These are phyloP conservation scores for Alligator sinensis DNA, from an alignment of 2,113 vertebrate genomes.

Conservation along the genomic window DNA sequence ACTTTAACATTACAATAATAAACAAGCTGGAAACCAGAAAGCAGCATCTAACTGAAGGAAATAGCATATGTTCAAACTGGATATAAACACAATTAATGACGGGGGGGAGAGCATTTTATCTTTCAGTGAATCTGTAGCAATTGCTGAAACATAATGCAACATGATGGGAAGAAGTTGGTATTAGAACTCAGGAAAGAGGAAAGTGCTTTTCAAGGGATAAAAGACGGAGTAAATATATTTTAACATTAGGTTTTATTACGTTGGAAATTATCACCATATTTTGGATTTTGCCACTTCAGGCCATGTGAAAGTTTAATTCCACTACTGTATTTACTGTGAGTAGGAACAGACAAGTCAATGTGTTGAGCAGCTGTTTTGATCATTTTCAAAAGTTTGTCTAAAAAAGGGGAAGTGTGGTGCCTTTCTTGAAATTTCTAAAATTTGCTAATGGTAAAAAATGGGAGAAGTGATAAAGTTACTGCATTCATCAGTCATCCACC, in stretches of 20 bases:
- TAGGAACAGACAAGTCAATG: not conserved
- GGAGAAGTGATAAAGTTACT: constrained; percentile 69
- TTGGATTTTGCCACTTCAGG: not conserved
- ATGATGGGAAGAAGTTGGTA: not conserved
- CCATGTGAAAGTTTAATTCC: not conserved
- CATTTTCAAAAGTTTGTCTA: constrained; percentile 14
- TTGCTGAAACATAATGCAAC: not conserved
- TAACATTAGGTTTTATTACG: not conserved
- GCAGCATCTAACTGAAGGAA: not conserved
- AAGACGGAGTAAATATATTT: not conserved
- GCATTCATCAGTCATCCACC: constrained; percentile 72
- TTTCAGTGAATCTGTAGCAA: not conserved
- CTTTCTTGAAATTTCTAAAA: constrained; percentile 49
- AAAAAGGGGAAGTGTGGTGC: constrained; percentile 25
- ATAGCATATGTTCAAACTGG: not conserved
- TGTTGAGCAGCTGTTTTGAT: constrained; percentile 26
- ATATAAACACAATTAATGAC: not conserved
- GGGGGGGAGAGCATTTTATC: not conserved
- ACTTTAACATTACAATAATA: not conserved
- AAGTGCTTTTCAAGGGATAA: not conserved
- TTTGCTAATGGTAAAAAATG: constrained; percentile 68
- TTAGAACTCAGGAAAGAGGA: not conserved
- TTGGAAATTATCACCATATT: not conserved
- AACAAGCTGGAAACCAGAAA: not conserved
- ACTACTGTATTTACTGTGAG: not conserved